These are phyloP conservation scores for Halcyon leucocephala DNA, from an alignment of 2,797 vertebrate genomes.

Conservation along the genomic window DNA sequence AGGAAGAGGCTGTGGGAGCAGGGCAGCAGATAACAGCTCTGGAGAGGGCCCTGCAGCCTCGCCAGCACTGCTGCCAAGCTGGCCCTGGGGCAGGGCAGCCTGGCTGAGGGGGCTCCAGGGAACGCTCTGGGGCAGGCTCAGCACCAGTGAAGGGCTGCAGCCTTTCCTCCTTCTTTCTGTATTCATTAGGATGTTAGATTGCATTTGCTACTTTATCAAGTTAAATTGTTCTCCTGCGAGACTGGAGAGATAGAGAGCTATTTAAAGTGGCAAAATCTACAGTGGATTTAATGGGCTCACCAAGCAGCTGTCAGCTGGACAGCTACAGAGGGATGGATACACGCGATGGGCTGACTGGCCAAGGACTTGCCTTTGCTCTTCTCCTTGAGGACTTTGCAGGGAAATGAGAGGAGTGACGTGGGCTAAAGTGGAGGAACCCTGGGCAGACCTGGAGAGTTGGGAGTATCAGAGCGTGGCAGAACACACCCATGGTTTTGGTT, in stretches of 20 bases:
- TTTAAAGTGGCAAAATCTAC: background rate
- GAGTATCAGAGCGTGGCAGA: background rate
- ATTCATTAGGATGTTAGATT: background rate
- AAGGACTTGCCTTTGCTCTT: background rate
- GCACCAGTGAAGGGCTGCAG: background rate
- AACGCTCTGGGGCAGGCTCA: fast-evolving
- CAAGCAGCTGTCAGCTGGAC: background rate
- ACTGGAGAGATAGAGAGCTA: background rate
- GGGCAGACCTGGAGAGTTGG: background rate
- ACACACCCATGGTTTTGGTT: background rate
- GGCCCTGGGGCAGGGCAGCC: background rate
- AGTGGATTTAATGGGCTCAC: background rate
- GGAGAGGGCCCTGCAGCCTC: background rate
- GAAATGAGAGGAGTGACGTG: background rate
- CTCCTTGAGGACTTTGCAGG: background rate
- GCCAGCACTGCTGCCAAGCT: background rate
- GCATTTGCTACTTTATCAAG: background rate
- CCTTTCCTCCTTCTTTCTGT: background rate
- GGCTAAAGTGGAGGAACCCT: background rate
- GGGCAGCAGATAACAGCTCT: slow-evolving; percentile 39
- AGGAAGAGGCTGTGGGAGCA: slow-evolving; percentile 62
- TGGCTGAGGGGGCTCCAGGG: background rate
- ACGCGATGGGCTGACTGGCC: background rate
- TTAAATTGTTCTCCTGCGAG: background rate
- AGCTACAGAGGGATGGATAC: background rate